Base-by-base conservation (phyloP, 2,888 invertebrate species). In the Diadegma fenestrale region DNA sequence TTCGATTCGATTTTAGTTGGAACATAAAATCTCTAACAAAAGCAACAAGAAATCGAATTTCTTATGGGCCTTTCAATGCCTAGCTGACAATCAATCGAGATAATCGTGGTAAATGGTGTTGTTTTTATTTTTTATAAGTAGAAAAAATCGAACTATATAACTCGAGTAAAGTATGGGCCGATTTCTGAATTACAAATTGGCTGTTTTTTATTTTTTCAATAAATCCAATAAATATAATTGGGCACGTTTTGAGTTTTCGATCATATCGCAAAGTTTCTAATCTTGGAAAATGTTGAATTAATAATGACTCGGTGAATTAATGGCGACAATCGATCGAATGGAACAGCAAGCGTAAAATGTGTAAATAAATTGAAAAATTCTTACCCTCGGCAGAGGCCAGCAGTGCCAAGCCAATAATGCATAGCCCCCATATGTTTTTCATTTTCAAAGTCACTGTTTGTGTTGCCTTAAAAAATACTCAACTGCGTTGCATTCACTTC, bases 401-500 rank as follows among this genome's bases (percentile, higher is more conserved):
- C 76, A 86, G 41, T 12, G 69, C 82, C 48, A 86, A 66, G 30
- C 79, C 33, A 30, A 84, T 17, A 12, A 84, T 58, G 66, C 75
- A 75, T n/a, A 72, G 82, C 17, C 71, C 64, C 68, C 63, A 45
- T 51, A 66, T 37, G n/a, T 63, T 10, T 43, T 76, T 66, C 86
- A 86, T 86, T 61, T 79, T 86, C 48, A 4, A 14, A 54, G 43
- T 41, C 76, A 84, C 72, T 76, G 26, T 66, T 22, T n/a, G 64
- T 63, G 54, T 48, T 26, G 14, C 22, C n/a, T n/a, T n/a, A 37
- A 63, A 64, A 26, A 71, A 37, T 51, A 48, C 26, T 51, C 1
- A 63, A 43, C 30, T 72, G 58, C 66, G 43, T 58, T n/a, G 68
- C 26, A 43, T 73, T 80, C 82, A 85, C 84, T 84, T 84, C 82